Conservation (phyloP, 2,888 invertebrate genomes). For the Hedya salicella region DNA sequence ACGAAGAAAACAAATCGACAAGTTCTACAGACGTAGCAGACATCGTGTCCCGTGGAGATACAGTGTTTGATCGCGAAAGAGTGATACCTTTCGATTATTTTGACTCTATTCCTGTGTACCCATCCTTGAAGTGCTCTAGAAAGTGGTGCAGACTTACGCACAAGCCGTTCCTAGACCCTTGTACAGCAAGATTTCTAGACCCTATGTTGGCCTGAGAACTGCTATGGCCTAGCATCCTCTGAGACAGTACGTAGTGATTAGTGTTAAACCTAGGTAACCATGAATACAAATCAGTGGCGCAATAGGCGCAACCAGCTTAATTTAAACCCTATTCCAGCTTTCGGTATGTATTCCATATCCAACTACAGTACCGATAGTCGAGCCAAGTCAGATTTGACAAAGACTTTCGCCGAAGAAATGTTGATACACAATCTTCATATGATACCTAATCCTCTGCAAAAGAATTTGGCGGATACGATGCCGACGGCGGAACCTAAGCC, state of each 20-base stretch:
- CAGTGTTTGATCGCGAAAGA: constrained; percentile 55
- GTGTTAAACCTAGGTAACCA: constrained; percentile 56
- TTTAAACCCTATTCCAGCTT: constrained; percentile 51
- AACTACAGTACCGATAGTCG: constrained; percentile 65
- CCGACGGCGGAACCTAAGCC: constrained; percentile 50
- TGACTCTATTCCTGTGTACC: constrained; percentile 56
- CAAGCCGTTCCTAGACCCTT: constrained; percentile 68
- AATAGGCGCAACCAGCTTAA: constrained; percentile 58
- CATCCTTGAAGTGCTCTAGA: constrained; percentile 57
- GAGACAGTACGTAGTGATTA: constrained; percentile 53
- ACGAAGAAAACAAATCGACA: constrained; percentile 64
- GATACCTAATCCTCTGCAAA: constrained; percentile 71
- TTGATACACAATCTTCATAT: constrained; percentile 66
- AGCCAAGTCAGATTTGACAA: constrained; percentile 61
- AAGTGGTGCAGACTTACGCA: constrained; percentile 63
- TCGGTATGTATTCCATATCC: constrained; percentile 61
- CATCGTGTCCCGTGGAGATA: constrained; percentile 60
- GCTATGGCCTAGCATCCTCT: constrained; percentile 65
- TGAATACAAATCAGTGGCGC: constrained; percentile 70
- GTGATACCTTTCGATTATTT: constrained; percentile 55
- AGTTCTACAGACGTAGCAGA: constrained; percentile 60
- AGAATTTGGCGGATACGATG: constrained; percentile 74
- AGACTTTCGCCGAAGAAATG: constrained; percentile 60
- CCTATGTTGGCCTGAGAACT: constrained; percentile 61
- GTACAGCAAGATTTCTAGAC: constrained; percentile 51